phyloP scores from a whole-genome alignment of 2,113 vertebrate species.

The Malurus elegans region DNA sequence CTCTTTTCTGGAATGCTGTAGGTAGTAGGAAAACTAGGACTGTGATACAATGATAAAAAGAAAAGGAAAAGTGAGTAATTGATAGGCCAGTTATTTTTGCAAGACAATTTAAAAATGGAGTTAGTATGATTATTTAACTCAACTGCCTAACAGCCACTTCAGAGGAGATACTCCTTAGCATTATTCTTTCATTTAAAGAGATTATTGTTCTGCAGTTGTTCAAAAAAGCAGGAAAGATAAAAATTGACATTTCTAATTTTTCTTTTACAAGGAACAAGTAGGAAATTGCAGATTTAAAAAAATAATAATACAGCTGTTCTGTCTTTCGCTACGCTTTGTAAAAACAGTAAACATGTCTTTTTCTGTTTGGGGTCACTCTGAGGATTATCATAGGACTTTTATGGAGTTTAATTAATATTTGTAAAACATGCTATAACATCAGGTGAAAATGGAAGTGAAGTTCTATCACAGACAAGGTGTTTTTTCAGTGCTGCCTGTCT shows the following conservation, averaged over 20 bases:
- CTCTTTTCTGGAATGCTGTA: not conserved
- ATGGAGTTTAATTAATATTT: not conserved
- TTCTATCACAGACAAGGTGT: not conserved
- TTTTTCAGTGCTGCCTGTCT: not conserved
- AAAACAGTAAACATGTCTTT: not conserved
- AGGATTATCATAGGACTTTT: not conserved
- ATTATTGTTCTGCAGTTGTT: not conserved
- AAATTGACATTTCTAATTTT: not conserved
- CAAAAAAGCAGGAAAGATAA: not conserved
- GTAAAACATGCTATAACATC: not conserved
- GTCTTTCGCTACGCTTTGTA: not conserved
- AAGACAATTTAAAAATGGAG: not conserved
- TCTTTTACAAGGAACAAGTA: not conserved
- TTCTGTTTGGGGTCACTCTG: not conserved
- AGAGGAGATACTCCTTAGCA: not conserved
- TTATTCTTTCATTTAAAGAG: not conserved
- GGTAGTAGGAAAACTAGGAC: not conserved
- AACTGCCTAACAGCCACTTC: not conserved
- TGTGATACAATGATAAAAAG: not conserved
- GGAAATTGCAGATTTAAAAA: not conserved
- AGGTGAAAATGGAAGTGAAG: slow-evolving; percentile 4
- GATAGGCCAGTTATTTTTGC: not conserved
- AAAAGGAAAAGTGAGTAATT: not conserved
- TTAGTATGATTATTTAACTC: not conserved
- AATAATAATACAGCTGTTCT: not conserved